Evolutionary conservation across 2,888 invertebrate species (phyloP), one percentile per base, ranked within the genome.

Genomic region (Emmelina monodactyla): DNA sequence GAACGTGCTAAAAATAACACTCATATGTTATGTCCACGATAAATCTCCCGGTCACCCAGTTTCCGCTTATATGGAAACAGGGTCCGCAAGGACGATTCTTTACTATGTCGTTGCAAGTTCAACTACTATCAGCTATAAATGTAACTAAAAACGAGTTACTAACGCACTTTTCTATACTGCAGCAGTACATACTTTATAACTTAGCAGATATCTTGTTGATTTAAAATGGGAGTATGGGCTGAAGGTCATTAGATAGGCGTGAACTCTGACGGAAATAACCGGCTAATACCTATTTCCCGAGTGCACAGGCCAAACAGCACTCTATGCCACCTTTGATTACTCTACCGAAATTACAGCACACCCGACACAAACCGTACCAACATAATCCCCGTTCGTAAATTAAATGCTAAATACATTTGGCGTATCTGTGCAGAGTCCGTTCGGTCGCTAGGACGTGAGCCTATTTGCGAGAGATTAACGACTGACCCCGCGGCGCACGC

Each of bases 401-500:
- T n/a, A n/a, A n/a, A n/a, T n/a, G n/a, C n/a, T n/a, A n/a, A n/a
- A n/a, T n/a, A n/a, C n/a, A n/a, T n/a, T n/a, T n/a, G n/a, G n/a
- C n/a, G n/a, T n/a, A n/a, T n/a, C n/a, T n/a, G n/a, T n/a, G n/a
- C n/a, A n/a, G n/a, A n/a, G n/a, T n/a, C n/a, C n/a, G n/a, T n/a
- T n/a, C n/a, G n/a, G n/a, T n/a, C n/a, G 14, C 14, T 14, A 43
- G 55, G 64, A 64, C 65, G 70, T 70, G 69, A 62, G 59, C 56
- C 58, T 63, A 66, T 70, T 71, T 70, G 25, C n/a, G n/a, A 52
- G 52, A 64, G 65, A 70, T 72, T 67, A 69, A 62, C 67, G 55
- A 54, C 51, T 55, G 59, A 50, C 43, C 46, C 45, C 37, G 42
- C 30, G 45, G 33, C 30, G 35, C 49, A 50, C 45, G 48, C 54